Conservation (phyloP, 1,140 invertebrate genomes). For the Musca domestica region DNA sequence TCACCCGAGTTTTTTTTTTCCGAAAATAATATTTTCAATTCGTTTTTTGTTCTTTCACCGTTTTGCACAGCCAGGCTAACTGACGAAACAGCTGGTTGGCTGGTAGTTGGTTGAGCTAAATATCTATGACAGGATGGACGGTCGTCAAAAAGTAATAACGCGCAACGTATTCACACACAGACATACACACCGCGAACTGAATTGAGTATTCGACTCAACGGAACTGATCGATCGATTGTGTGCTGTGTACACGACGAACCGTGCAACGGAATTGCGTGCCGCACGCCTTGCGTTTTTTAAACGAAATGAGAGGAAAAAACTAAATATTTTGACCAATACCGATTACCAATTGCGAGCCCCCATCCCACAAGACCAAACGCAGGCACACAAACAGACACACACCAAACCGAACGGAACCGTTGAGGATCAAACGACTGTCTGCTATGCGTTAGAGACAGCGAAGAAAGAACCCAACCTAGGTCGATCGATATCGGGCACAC, state of each 20-base stretch:
- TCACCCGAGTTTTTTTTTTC: neutral
- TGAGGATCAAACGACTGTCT: too few relatives aligned
- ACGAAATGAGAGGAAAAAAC: slow-evolving; percentile 21
- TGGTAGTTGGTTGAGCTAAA: too few relatives aligned
- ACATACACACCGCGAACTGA: neutral
- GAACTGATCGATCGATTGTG: neutral
- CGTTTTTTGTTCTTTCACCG: too few relatives aligned
- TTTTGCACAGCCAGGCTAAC: too few relatives aligned
- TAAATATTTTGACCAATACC: neutral
- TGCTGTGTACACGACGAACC: neutral
- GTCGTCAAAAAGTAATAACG: slow-evolving; percentile 7
- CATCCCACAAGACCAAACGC: too few relatives aligned
- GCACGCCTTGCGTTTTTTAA: slow-evolving; percentile 16
- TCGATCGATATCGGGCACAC: too few relatives aligned
- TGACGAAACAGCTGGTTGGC: too few relatives aligned
- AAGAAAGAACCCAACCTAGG: too few relatives aligned
- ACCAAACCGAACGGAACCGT: too few relatives aligned
- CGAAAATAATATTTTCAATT: too few relatives aligned
- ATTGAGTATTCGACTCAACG: neutral
- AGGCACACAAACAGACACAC: too few relatives aligned
- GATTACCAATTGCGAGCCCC: neutral
- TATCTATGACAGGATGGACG: neutral
- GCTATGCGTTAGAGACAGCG: too few relatives aligned
- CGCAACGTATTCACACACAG: neutral
- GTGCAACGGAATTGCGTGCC: slow-evolving; percentile 17